Evolutionary conservation across 2,113 vertebrate genomes (phyloP), one percentile per base, ranked within the genome.

Genomic region (Carassius carassius): DNA sequence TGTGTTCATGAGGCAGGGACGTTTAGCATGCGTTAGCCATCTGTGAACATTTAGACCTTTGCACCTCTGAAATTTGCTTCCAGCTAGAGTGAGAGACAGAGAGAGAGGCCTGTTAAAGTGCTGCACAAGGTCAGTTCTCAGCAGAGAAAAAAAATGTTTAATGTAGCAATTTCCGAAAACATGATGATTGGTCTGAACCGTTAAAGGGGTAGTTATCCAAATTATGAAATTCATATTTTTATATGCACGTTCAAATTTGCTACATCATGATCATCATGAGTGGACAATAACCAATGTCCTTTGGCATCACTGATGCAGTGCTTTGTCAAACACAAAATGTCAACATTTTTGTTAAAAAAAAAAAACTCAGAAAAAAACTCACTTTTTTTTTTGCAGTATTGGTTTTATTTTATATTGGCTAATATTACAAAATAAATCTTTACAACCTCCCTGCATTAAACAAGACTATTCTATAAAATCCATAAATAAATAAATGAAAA

Each of bases 11-110:
- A 81, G 35, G 70, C 23, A 0, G 62, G 6, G 65, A n/a, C 54
- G 23, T 81, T 49, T 62, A 17, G 16, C 35, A 73, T 80, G 54
- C 35, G 47, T 76, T 32, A 77, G 67, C 82, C 69, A 56, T 85
- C 80, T 67, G 78, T 76, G 85, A 72, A 23, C 65, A 82, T 85
- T 85, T 83, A 83, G 89, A 89, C 81, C 37, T 44, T 49, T 86
- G 69, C 73, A 84, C 86, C 85, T 80, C 75, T 83, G 77, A 32
- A 69, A 78, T 82, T 89, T 79, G 67, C 62, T 82, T 54, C 13
- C 4, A 62, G 25, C 32, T 2, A 29, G 25, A 58, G 32, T 17
- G 41, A 14, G n/a, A 63, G 60, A 49, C 51, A 23, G 82, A 83
- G 79, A 81, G 73, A 49, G 35, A 86, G 82, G 75, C 49, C 44